Percentiles rank a stretch among this genome's conserved stretches.
These are phyloP conservation scores for Capricornis sumatraensis DNA, from an alignment of 2,113 vertebrate genomes.

Conservation along the genomic window DNA sequence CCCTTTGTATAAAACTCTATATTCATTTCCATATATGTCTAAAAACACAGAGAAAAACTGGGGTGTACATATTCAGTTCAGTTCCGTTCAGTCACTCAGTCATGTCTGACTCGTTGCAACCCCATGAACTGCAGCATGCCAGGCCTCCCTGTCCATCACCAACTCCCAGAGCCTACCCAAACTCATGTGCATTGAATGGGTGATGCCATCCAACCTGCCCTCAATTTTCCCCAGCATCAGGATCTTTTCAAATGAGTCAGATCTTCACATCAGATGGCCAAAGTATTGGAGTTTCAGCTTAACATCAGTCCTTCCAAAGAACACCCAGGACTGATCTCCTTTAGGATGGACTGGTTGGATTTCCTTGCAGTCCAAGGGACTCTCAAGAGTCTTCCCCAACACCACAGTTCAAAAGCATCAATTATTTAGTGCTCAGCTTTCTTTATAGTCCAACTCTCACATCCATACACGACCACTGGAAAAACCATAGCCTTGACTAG, in stretches of 20 bases:
- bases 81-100: neutral
- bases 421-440: neutral
- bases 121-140: neutral
- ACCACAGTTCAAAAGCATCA: neutral
- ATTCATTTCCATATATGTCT: neutral
- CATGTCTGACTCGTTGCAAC: neutral
- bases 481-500: neutral
- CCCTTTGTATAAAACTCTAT: neutral
- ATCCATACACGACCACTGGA: neutral
- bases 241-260: neutral
- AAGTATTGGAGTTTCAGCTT: neutral
- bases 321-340: neutral
- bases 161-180: neutral
- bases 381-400: neutral
- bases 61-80: neutral
- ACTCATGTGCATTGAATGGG: rapidly evolving
- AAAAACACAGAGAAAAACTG: neutral
- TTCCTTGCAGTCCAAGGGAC: neutral
- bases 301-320: neutral
- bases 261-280: neutral
- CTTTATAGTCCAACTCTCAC: neutral
- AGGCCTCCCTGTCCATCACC: neutral
- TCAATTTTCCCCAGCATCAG: neutral
- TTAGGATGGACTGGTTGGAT: neutral
- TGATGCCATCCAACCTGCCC: neutral